Conservation (phyloP, 2,797 vertebrate species). For the Aphelocoma californica region DNA sequence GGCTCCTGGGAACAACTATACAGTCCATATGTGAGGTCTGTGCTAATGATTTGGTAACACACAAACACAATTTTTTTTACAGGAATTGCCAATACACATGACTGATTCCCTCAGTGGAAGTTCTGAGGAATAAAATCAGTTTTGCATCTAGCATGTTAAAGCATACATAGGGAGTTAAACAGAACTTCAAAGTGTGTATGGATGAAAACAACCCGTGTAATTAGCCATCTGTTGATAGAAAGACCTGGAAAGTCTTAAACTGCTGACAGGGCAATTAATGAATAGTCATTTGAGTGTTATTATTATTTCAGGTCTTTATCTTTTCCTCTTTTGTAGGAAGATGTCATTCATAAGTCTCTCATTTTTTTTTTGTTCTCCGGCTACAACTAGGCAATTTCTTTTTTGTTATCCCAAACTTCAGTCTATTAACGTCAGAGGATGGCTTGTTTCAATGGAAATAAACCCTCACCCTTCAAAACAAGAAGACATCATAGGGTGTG, state of each 20-base stretch:
- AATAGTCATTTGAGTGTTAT: conserved; percentile 55
- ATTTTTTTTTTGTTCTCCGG: neutral
- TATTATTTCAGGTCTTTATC: conserved; percentile 82
- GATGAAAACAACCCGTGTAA: conserved; percentile 54
- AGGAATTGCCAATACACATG: neutral
- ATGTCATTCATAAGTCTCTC: conserved; percentile 66
- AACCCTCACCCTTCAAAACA: conserved; percentile 47
- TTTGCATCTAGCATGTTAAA: neutral
- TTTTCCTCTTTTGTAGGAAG: conserved; percentile 79
- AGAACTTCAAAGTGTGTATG: conserved; percentile 28
- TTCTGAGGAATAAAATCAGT: neutral
- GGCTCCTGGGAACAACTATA: neutral
- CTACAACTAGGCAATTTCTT: conserved; percentile 51
- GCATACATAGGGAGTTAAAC: neutral
- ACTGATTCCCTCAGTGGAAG: neutral
- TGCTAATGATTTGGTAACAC: neutral
- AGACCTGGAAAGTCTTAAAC: conserved; percentile 54
- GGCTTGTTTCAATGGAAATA: conserved; percentile 52
- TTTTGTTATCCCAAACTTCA: conserved; percentile 50
- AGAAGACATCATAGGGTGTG: conserved; percentile 39
- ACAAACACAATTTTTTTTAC: neutral
- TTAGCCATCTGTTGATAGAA: conserved; percentile 65
- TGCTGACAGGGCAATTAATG: conserved; percentile 72
- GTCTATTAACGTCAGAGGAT: conserved; percentile 27
- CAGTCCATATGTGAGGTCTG: neutral